Evolutionary conservation across 2,113 vertebrate species (phyloP).

Genomic region (Cyphomyrus plagiostoma): DNA sequence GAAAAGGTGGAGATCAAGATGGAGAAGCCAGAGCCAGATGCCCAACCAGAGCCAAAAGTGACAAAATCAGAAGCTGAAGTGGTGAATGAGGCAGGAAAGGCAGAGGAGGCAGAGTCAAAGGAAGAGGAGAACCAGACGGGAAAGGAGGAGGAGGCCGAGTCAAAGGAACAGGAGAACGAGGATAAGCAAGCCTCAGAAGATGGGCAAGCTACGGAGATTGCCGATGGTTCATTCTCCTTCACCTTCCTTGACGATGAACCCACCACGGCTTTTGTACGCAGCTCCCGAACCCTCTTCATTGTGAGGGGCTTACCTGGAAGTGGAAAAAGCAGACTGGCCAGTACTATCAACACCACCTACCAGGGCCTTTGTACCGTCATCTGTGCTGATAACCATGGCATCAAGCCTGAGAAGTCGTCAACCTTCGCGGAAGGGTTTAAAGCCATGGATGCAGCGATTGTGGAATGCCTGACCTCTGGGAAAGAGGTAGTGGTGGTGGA

Average conservation of each 20-base stretch:
- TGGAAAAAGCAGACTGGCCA: constrained; percentile 73
- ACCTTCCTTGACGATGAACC: constrained; percentile 70
- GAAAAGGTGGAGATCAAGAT: not conserved
- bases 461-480: constrained; percentile 61
- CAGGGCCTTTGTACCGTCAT: constrained; percentile 66
- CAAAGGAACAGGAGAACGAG: constrained; percentile 21
- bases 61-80: not conserved
- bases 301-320: constrained; percentile 80
- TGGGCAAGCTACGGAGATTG: not conserved
- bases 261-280: constrained; percentile 60
- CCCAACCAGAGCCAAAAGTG: not conserved
- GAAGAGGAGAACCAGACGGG: constrained; percentile 13
- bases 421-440: constrained; percentile 55
- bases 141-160: not conserved
- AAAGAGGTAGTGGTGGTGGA: constrained; percentile 70
- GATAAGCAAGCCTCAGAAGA: constrained; percentile 25
- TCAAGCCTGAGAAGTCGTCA: constrained; percentile 54
- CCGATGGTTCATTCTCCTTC: constrained; percentile 60
- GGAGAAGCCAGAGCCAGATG: not conserved
- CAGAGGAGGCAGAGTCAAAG: not conserved
- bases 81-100: not conserved
- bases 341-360: constrained; percentile 62
- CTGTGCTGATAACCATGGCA: constrained; percentile 64
- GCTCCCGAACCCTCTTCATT: constrained; percentile 74
- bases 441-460: constrained; percentile 69